phyloP scores from a whole-genome alignment of 2,888 invertebrate species.

The Spisula solida region DNA sequence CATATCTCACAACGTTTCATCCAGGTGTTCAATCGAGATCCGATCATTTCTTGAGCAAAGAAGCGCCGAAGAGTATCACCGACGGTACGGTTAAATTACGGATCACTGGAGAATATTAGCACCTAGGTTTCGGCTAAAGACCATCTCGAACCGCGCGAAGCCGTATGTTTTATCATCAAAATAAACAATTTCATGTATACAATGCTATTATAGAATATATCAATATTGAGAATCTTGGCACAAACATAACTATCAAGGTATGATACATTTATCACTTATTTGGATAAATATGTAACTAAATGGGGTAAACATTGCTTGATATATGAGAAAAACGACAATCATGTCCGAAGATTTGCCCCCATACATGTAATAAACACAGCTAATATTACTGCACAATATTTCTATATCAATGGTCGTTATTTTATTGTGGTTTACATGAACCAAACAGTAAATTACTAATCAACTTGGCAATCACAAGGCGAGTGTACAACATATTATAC shows the following conservation, averaged over 20 bases:
- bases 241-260: conserved; percentile 13
- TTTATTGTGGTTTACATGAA: background rate
- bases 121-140: background rate
- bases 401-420: background rate
- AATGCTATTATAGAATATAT: conserved; percentile 6
- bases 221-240: background rate
- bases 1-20: conserved; percentile 1
- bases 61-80: background rate
- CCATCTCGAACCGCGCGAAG: background rate
- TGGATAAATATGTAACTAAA: conserved; percentile 15
- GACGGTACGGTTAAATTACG: background rate
- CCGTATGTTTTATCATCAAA: conserved; percentile 11
- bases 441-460: background rate
- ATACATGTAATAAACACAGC: background rate
- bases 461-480: background rate
- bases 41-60: conserved; percentile 14
- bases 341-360: background rate
- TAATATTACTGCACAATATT: background rate
- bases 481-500: no score
- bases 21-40: conserved; percentile 22
- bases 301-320: conserved; percentile 5
- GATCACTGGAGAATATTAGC: conserved; percentile 21
- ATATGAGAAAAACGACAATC: conserved; percentile 16
- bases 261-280: conserved; percentile 9
- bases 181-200: conserved; percentile 8